Conservation (phyloP, 1,140 invertebrate species). For the Megathymus violae region DNA sequence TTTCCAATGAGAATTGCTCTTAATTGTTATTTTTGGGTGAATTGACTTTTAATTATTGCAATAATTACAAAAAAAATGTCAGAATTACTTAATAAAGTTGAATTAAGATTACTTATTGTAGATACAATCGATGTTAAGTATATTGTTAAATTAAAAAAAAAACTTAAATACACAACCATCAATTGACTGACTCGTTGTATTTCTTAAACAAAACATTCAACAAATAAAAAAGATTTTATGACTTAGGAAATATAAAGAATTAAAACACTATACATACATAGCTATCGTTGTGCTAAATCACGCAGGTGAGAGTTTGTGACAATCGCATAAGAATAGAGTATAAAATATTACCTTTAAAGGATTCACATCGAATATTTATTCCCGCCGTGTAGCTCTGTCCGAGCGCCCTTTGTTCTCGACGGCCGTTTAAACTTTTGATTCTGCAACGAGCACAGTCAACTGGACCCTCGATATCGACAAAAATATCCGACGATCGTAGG, state of each 20-base stretch:
- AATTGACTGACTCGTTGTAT: not conserved
- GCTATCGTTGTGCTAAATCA: constrained; percentile 57
- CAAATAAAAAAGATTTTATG: not conserved
- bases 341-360: constrained; percentile 81
- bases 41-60: constrained; percentile 20
- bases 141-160: constrained; percentile 8
- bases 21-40: constrained; percentile 21
- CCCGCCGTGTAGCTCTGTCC: constrained; percentile 68
- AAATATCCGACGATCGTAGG: constrained; percentile 43
- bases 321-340: constrained; percentile 70
- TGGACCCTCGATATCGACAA: constrained; percentile 74
- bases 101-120: not conserved
- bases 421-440: constrained; percentile 84
- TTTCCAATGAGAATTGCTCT: not conserved
- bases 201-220: not conserved
- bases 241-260: not conserved
- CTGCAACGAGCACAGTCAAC: constrained; percentile 80
- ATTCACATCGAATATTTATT: constrained; percentile 83
- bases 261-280: not conserved
- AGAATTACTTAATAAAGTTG: not conserved
- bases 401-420: constrained; percentile 78
- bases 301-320: constrained; percentile 74
- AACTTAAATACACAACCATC: not conserved
- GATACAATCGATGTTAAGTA: constrained; percentile 25
- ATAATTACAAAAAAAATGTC: not conserved